phyloP scores from a whole-genome alignment of 1,140 invertebrate species.

The Caenorhabditis tropicalis region DNA sequence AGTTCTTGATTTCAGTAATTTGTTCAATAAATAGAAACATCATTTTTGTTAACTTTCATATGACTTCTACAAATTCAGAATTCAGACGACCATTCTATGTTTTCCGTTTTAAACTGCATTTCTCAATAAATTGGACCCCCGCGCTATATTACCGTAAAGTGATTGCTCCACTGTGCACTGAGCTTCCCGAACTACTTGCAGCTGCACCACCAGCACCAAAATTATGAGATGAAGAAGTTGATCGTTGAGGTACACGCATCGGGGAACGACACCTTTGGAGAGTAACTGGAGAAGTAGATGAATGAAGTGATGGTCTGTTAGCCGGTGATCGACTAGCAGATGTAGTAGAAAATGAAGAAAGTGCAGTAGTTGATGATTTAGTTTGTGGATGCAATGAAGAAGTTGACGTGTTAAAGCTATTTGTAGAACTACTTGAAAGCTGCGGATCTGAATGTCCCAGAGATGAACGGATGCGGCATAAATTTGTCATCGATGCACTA shows the following conservation, averaged over 20 bases:
- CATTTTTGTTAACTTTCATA: too few relatives aligned
- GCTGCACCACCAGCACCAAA: not conserved
- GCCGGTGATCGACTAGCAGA: not conserved
- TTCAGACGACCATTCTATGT: too few relatives aligned
- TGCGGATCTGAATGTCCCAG: conserved; percentile 71
- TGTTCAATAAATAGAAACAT: too few relatives aligned
- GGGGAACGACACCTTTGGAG: conserved; percentile 9
- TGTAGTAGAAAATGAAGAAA: conserved; percentile 10
- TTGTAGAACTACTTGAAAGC: conserved; percentile 61
- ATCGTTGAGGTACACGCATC: conserved; percentile 13
- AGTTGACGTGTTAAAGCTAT: conserved; percentile 33
- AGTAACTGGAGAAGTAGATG: conserved; percentile 2
- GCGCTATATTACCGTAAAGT: conserved; percentile 22
- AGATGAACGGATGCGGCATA: conserved; percentile 60
- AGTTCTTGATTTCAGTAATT: not conserved
- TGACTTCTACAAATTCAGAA: too few relatives aligned
- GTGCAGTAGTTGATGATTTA: conserved; percentile 28
- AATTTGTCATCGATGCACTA: conserved; percentile 51
- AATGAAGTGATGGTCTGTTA: conserved; percentile 5
- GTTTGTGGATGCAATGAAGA: conserved; percentile 9
- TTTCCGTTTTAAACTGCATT: too few relatives aligned
- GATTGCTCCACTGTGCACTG: conserved; percentile 13
- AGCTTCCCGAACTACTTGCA: not conserved
- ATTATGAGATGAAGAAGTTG: conserved; percentile 12
- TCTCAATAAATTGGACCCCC: too few relatives aligned